These are phyloP conservation scores for Abrostola triplasia DNA, from an alignment of 2,888 invertebrate genomes.

Conservation along the genomic window DNA sequence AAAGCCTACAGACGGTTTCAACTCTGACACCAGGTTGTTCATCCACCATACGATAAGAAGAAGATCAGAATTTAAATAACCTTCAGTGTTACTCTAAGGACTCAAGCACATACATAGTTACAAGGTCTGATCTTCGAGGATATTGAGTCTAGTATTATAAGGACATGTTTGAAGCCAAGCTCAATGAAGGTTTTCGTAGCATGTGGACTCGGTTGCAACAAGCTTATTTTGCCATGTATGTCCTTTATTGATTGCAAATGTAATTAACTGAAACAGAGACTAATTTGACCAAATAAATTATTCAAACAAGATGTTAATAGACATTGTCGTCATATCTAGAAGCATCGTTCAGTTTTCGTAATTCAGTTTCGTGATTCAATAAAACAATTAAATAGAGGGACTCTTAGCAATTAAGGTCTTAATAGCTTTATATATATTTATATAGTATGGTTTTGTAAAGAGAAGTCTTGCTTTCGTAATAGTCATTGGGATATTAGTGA, in stretches of 20 bases:
- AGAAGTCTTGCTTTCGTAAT: background rate
- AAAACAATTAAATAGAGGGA: slow-evolving; percentile 6
- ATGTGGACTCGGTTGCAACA: too few species aligned
- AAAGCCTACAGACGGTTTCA: too few species aligned
- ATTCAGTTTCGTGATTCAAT: slow-evolving; percentile 14
- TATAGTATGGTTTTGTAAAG: slow-evolving; percentile 4
- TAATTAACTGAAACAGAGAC: background rate
- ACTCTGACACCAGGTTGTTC: too few species aligned
- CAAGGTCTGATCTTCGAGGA: too few species aligned
- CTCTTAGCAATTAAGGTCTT: slow-evolving; percentile 10
- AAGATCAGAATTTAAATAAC: too few species aligned
- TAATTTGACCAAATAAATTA: slow-evolving; percentile 10
- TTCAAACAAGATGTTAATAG: slow-evolving; percentile 11
- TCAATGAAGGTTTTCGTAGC: too few species aligned
- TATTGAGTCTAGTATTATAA: too few species aligned
- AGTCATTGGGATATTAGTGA: background rate
- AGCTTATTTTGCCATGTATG: too few species aligned
- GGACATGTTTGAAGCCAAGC: too few species aligned
- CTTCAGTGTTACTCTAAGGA: too few species aligned
- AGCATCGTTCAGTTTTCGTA: slow-evolving; percentile 14
- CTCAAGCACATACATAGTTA: too few species aligned
- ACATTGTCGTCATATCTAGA: slow-evolving; percentile 12
- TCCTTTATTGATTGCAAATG: background rate
- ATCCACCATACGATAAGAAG: too few species aligned
- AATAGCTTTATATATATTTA: slow-evolving; percentile 4